Base-by-base conservation (phyloP, 2,797 vertebrate genomes). In the Chelidonichthys spinosus region DNA sequence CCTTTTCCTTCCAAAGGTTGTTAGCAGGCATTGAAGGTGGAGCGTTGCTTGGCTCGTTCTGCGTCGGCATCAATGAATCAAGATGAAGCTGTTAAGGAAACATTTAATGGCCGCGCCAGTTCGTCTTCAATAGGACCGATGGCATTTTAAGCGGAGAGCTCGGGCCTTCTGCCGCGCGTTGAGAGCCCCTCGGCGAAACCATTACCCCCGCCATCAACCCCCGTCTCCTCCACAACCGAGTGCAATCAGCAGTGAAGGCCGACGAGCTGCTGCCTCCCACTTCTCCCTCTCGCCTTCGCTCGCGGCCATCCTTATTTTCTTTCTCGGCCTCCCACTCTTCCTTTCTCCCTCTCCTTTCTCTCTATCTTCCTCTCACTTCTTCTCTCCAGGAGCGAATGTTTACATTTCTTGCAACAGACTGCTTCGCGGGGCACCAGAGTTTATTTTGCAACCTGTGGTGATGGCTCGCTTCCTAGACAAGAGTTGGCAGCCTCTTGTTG, bases 361-460 rank as follows among this genome's bases (percentile, higher is more conserved):
- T 65, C 63, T 47, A 18, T 82, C 82, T 78, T 65, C 68, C 76
- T 61, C 79, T 85, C 70, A 44, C 74, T 85, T 76, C 78, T 63
- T 79, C 77, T 78, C 88, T 90, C 85, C 80, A 70, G 86, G 79
- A 90, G 86, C 44, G 52, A 86, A 81, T 94, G 91, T 94, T 94
- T 93, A 92, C 90, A 92, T 93, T 93, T 91, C 90, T 93, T 92
- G 87, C 90, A 91, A 88, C 89, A 89, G 93, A 89, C 90, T 81
- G 87, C 86, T 92, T 93, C 72, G 74, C 86, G 78, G 92, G 93
- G 91, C 92, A 94, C 92, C 90, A 89, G 87, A 90, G 93, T 95
- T 94, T 94, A 92, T 94, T 94, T 94, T 94, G 92, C 91, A 94
- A 93, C 93, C 92, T 93, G 93, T 92, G 93, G 93, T 90, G 93